Conservation (phyloP, 2,113 vertebrate genomes). For the Raja brachyura region DNA sequence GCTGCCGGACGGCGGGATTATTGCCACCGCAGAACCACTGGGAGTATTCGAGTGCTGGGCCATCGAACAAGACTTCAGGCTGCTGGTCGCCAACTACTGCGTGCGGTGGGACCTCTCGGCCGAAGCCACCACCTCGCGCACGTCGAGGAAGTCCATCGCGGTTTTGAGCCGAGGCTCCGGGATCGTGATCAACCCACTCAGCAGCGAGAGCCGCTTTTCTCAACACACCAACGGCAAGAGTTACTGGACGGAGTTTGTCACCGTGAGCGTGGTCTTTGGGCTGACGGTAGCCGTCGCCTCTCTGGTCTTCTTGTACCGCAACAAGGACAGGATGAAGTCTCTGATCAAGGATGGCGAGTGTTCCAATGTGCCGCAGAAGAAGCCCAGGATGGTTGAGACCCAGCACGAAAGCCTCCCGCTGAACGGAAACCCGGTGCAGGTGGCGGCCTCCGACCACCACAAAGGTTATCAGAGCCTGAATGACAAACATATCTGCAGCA, state of each 20-base stretch:
- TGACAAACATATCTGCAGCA: conserved; percentile 74
- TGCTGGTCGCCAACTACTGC: conserved; percentile 84
- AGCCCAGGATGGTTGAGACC: conserved; percentile 57
- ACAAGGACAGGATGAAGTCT: conserved; percentile 73
- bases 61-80: conserved; percentile 72
- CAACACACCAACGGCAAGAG: conserved; percentile 64
- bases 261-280: conserved; percentile 74
- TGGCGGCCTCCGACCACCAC: conserved; percentile 60
- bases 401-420: conserved; percentile 76
- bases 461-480: conserved; percentile 89
- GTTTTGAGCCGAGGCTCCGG: neutral
- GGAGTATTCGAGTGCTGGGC: conserved; percentile 90
- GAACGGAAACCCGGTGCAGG: conserved; percentile 65
- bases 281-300: conserved; percentile 61
- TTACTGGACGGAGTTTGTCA: conserved; percentile 89
- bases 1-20: conserved; percentile 72
- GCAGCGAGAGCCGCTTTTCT: conserved; percentile 51
- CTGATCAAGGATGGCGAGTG: conserved; percentile 76
- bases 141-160: neutral
- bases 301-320: conserved; percentile 72
- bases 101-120: conserved; percentile 53
- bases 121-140: conserved; percentile 45
- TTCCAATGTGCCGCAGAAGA: conserved; percentile 66
- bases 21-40: conserved; percentile 62
- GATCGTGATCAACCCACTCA: neutral